phyloP scores from a whole-genome alignment of 2,113 vertebrate species.

The Dendropsophus ebraccatus region DNA sequence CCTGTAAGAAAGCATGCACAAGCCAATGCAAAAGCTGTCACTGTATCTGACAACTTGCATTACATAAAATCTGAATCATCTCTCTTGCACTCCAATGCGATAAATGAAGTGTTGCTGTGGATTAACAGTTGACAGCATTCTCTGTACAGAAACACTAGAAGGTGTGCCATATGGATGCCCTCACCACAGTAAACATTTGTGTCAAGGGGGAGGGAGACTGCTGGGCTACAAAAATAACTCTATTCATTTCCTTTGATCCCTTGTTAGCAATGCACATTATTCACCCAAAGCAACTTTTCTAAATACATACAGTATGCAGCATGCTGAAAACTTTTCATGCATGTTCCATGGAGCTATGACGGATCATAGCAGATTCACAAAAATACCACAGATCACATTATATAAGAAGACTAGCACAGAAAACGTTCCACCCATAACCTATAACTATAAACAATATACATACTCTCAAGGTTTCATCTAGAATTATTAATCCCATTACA shows the following conservation, averaged over 20 bases:
- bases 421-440: no score
- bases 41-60: neutral
- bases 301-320: neutral
- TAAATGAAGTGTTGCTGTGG: neutral
- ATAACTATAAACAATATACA: no score
- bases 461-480: no score
- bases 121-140: neutral
- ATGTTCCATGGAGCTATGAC: no score
- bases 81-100: neutral
- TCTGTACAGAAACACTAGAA: constrained; percentile 10
- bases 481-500: no score
- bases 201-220: constrained; percentile 4
- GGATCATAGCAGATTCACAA: no score
- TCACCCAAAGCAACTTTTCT: neutral
- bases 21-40: neutral
- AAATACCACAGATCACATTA: no score
- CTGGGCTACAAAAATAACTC: constrained; percentile 24
- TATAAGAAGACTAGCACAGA: no score
- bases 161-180: constrained; percentile 21
- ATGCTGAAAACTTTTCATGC: neutral
- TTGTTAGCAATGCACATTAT: neutral
- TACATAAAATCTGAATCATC: neutral
- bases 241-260: neutral
- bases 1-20: neutral
- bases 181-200: constrained; percentile 29